A percentile compares a stretch with the other conserved stretches of the same genome.
Conservation (phyloP, 2,113 vertebrate genomes). For the Oreochromis spilurus region DNA sequence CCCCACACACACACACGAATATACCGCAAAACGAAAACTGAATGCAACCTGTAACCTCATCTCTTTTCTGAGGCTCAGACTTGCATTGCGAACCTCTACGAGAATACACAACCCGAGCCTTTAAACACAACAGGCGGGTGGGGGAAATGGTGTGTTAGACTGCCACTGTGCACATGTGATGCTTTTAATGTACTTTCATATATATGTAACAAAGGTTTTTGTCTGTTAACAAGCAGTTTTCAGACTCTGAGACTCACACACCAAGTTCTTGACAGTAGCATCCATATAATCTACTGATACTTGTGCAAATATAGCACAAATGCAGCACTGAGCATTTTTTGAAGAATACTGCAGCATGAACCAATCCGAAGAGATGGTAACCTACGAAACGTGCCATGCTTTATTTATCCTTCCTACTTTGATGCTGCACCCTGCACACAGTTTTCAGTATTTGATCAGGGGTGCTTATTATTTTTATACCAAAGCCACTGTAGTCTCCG, state of each 20-base stretch:
- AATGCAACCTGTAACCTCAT: not conserved
- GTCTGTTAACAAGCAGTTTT: not conserved
- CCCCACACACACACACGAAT: not conserved
- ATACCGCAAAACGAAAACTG: not conserved
- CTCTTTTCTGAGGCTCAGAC: not conserved
- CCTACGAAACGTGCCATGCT: not conserved
- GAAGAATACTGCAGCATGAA: not conserved
- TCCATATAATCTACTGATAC: not conserved
- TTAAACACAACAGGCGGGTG: not conserved
- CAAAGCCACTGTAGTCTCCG: not conserved
- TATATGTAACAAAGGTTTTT: not conserved
- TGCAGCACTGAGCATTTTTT: not conserved
- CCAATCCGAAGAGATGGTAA: constrained; percentile 18
- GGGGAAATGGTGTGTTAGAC: not conserved
- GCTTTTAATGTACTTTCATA: not conserved
- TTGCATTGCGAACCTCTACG: not conserved
- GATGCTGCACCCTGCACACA: not conserved
- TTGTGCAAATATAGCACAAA: not conserved
- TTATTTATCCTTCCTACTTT: not conserved
- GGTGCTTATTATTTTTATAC: not conserved
- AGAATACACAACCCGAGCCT: not conserved
- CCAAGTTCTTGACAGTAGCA: not conserved
- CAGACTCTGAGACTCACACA: not conserved
- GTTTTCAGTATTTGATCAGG: not conserved
- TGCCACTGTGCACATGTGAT: not conserved